Percentiles rank a stretch among this genome's conserved stretches.
phyloP scores from a whole-genome alignment of 2,797 vertebrate species.

The Geotrypetes seraphini region DNA sequence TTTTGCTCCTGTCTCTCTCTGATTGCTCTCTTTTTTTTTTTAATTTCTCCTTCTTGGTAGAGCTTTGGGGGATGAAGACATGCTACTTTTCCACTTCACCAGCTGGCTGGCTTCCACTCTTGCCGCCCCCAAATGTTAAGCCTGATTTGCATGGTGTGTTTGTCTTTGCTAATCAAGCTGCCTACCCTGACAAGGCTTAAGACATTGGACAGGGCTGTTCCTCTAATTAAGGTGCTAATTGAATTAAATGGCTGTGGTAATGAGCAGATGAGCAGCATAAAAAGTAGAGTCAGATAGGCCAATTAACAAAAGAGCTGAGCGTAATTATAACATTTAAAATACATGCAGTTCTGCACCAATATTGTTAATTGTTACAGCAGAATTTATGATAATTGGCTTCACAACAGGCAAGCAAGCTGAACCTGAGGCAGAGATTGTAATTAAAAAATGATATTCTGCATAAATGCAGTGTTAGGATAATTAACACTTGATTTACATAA shows the following conservation, averaged over 20 bases:
- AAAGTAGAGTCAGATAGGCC: conserved; percentile 95
- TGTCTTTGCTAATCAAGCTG: conserved; percentile 85
- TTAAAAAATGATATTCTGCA: conserved; percentile 70
- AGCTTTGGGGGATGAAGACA: conserved; percentile 52
- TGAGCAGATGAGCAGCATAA: conserved; percentile 92
- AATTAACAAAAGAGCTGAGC: conserved; percentile 95
- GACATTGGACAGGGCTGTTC: conserved; percentile 91
- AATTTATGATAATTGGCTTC: conserved; percentile 98
- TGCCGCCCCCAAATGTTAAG: conserved; percentile 51
- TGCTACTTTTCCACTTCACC: conserved; percentile 50
- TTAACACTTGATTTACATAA: conserved; percentile 72
- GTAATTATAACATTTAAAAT: conserved; percentile 98
- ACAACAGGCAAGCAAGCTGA: conserved; percentile 67
- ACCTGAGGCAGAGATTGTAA: conserved; percentile 55
- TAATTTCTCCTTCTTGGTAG: conserved; percentile 17
- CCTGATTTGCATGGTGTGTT: conserved; percentile 79
- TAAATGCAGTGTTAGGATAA: conserved; percentile 54
- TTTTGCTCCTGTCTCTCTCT: conserved; percentile 33
- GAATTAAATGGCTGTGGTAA: conserved; percentile 97
- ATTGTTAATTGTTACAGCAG: conserved; percentile 89
- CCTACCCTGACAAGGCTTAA: conserved; percentile 71
- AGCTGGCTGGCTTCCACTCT: conserved; percentile 48
- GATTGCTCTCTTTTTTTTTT: conserved; percentile 44
- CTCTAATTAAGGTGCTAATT: conserved; percentile 98
- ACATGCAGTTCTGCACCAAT: conserved; percentile 74